phyloP scores from a whole-genome alignment of 2,797 vertebrate species.

The Xiphorhynchus erythropygius region DNA sequence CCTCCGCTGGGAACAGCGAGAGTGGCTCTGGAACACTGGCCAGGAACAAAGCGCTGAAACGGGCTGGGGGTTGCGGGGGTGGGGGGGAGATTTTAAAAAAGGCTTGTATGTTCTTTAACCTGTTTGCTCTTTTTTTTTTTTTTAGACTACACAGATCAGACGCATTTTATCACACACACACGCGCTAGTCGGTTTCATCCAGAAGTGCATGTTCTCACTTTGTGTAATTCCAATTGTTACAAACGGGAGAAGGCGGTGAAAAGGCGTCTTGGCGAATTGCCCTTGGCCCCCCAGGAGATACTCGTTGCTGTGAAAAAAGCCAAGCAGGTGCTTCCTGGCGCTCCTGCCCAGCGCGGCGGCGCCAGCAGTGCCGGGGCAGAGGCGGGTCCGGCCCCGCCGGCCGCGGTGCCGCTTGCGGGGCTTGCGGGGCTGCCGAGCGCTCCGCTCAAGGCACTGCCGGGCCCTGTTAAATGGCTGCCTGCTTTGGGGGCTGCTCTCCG shows the following conservation, averaged over 20 bases:
- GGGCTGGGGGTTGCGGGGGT: too few species aligned
- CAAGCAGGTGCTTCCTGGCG: background rate
- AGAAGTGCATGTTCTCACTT: background rate
- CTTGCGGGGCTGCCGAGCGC: background rate
- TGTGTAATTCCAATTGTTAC: background rate
- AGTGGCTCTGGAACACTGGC: background rate
- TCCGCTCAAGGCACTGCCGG: background rate
- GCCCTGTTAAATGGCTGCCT: slow-evolving; percentile 24
- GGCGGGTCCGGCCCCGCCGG: too few species aligned
- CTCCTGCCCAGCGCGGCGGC: background rate
- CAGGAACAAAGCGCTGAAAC: background rate
- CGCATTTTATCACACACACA: background rate
- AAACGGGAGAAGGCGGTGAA: background rate
- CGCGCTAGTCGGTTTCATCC: background rate
- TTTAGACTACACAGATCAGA: background rate
- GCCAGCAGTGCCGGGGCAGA: background rate
- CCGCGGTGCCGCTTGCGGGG: background rate
- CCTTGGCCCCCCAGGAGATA: background rate
- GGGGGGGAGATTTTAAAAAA: background rate
- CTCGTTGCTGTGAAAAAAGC: background rate
- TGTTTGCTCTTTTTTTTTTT: background rate
- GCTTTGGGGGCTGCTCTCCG: background rate
- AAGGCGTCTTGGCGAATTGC: background rate
- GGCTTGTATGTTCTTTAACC: background rate
- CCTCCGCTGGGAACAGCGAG: background rate